phyloP scores from a whole-genome alignment of 2,797 vertebrate genomes.

The Denticeps clupeoides region DNA sequence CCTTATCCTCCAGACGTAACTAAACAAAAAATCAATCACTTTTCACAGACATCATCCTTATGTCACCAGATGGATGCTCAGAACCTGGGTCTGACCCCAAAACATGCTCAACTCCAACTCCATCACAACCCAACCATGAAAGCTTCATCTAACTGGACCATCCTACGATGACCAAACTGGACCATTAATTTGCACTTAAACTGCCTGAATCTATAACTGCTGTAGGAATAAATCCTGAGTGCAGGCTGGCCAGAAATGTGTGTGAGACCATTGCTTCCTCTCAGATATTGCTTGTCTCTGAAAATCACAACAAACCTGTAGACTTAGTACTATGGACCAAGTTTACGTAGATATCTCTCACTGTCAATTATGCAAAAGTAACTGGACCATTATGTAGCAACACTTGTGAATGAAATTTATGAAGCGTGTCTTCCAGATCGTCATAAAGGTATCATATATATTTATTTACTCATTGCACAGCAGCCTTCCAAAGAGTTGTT shows the following conservation, averaged over 20 bases:
- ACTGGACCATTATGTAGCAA: constrained; percentile 14
- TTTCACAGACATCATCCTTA: neutral
- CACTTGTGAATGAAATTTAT: constrained; percentile 1
- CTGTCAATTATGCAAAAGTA: constrained; percentile 21
- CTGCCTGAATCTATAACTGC: neutral
- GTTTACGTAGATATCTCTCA: constrained; percentile 15
- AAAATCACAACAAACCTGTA: neutral
- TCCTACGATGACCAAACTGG: constrained; percentile 1
- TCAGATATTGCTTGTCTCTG: neutral
- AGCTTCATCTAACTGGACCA: neutral
- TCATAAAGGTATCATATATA: neutral
- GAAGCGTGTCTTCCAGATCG: constrained; percentile 16
- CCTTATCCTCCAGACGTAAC: too few relatives aligned
- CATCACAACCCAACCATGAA: neutral
- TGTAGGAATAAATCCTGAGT: too few relatives aligned
- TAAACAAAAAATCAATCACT: too few relatives aligned
- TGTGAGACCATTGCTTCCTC: neutral
- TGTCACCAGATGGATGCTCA: neutral
- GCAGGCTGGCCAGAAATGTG: too few relatives aligned
- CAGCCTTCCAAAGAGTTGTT: constrained; percentile 16
- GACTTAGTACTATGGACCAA: constrained; percentile 19
- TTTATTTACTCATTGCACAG: neutral
- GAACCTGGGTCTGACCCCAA: neutral
- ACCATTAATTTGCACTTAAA: constrained; percentile 4
- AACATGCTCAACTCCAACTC: too few relatives aligned